Evolutionary conservation across 2,888 invertebrate species (phyloP), one percentile per base, ranked within the genome.

Genomic region (Oithona nana): DNA sequence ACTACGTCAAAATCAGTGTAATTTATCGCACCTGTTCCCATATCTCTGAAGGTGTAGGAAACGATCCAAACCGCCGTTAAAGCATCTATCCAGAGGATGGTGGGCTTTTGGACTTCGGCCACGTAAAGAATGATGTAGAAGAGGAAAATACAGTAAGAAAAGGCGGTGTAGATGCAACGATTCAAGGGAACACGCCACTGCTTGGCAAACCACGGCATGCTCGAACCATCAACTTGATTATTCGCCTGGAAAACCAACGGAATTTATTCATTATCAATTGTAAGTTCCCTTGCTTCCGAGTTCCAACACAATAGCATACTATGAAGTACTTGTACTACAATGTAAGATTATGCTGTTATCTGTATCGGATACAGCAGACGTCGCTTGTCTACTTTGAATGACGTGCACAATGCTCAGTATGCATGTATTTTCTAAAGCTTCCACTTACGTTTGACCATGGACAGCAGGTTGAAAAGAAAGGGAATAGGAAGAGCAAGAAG

Each of bases 101-200:
- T 30, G 20, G 59, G 59, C n/a, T 39, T 39, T 28, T 26, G 39
- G 39, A 28, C 22, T 49, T 59, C 59, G 2, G 59, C 48, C 13
- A 59, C 59, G 16, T 59, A 59, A 2, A 26, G 3, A n/a, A 59
- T 48, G 28, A 59, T 59, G 26, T 26, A 48, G 3, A 48, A 39
- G 48, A 59, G 30, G 48, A 59, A 59, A 13, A 59, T 48, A 13
- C 31, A 26, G 59, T 59, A 59, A 26, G 59, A 59, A 26, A 59
- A 59, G 13, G 59, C 59, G 2, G 59, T 59, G 24, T 59, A 59
- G 28, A 59, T 57, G 20, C 30, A 28, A 22, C 59, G 30, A 48
- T 59, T 59, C 3, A 59, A 49, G 2, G 59, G 59, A 3, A 59
- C 59, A 4, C 59, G n/a, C 59, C 59, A 59, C 28, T 59, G 39